Base-by-base conservation (phyloP, 2,797 vertebrate genomes). In the Enteromius trimaculatus region DNA sequence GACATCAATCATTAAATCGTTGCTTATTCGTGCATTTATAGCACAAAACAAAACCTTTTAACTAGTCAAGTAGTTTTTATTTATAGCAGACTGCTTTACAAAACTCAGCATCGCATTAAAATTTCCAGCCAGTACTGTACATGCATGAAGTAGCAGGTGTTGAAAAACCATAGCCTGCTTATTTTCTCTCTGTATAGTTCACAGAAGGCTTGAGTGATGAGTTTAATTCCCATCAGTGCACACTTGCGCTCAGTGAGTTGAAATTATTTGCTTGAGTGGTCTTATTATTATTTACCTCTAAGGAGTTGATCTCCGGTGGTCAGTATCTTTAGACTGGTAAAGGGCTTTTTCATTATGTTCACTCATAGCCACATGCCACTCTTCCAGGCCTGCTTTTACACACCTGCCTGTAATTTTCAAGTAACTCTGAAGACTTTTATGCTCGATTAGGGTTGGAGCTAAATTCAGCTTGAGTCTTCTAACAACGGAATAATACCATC, bases 241-340 rank as follows among this genome's bases (percentile, higher is more conserved):
- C 51, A 80, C 72, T 49, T 31, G 53, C 68, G 82, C 42, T 80
- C 84, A 81, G 68, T 70, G 31, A 74, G 69, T 62, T 85, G 64
- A 88, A 75, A 79, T 84, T 77, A 58, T 71, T 65, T 84, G 75
- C 37, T 42, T 77, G 74, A 78, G 83, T 34, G 62, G 62, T 80
- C 68, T 81, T 80, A 75, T 79, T 62, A 79, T 88, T 84, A 80
- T 84, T 87, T 79, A 65, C 79, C 74, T 77, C 80, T n/a, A 9
- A 78, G 83, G 82, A 81, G 80, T 31, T 66, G 66, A 80, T 70
- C 82, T 81, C 53, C 0, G 42, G 23, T 83, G 84, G 55, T 87
- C 53, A 68, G 80, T 84, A 58, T 81, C 29, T 75, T 69, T 42
- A 84, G 72, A 72, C 70, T 62, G 74, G 53, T 69, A 85, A 62